These are phyloP conservation scores for Blastomussa wellsi DNA, from an alignment of 92 coral and sea anemone genomes.

Conservation along the genomic window DNA sequence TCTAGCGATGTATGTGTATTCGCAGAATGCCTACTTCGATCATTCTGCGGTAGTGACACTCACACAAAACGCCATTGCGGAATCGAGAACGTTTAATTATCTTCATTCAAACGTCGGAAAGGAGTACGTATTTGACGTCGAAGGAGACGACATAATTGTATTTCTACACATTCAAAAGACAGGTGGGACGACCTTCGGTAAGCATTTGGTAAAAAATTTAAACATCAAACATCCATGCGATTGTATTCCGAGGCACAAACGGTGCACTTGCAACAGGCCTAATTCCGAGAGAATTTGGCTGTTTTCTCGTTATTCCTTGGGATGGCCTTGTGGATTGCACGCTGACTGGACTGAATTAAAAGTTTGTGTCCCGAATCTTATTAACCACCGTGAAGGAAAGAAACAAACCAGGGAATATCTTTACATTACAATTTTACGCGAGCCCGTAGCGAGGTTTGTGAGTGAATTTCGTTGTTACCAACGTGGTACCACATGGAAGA, in stretches of 20 bases:
- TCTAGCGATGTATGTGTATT: neutral
- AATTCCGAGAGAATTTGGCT: conserved; percentile 84
- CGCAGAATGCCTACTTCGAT: neutral
- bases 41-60: neutral
- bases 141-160: conserved; percentile 79
- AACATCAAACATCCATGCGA: conserved; percentile 63
- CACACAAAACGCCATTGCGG: neutral
- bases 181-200: conserved; percentile 93
- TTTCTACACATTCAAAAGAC: conserved; percentile 96
- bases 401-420: conserved; percentile 55
- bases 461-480: conserved; percentile 92
- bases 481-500: conserved; percentile 93
- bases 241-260: conserved; percentile 46
- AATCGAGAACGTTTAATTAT: conserved; percentile 6
- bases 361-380: conserved; percentile 74
- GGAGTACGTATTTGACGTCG: conserved; percentile 46
- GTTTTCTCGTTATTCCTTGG: conserved; percentile 86
- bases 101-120: conserved; percentile 14
- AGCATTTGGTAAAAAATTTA: conserved; percentile 80
- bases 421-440: conserved; percentile 85
- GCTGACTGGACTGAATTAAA: conserved; percentile 92
- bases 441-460: conserved; percentile 81
- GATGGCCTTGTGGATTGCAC: conserved; percentile 97
- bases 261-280: conserved; percentile 75
- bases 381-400: conserved; percentile 62